A percentile compares a stretch with the other conserved stretches of the same genome.
These are phyloP conservation scores for Aptenodytes forsteri DNA, from an alignment of 2,113 vertebrate species.

Conservation along the genomic window DNA sequence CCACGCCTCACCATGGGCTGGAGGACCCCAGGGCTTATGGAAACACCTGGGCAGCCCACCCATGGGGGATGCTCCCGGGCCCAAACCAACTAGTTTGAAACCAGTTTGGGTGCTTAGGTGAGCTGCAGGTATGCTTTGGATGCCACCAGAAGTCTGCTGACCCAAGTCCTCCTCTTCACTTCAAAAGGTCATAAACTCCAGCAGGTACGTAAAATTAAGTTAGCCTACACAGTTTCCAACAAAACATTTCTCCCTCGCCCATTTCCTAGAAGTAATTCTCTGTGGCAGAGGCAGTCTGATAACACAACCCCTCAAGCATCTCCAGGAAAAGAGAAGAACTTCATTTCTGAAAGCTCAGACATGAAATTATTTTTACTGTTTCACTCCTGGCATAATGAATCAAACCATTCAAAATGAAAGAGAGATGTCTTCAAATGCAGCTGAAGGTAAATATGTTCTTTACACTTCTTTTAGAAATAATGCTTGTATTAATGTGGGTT, in stretches of 20 bases:
- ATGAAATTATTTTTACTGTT: neutral
- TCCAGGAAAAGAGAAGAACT: neutral
- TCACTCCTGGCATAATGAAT: neutral
- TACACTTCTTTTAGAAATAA: neutral
- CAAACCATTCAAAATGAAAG: neutral
- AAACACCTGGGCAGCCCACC: neutral
- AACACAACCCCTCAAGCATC: neutral
- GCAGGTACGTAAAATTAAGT: neutral
- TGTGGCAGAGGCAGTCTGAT: rapidly evolving
- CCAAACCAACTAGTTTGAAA: neutral
- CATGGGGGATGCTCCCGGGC: neutral
- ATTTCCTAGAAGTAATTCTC: neutral
- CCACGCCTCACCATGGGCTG: too few species aligned
- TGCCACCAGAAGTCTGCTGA: neutral
- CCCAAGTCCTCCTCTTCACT: neutral
- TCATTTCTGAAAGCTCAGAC: neutral
- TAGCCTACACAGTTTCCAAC: neutral
- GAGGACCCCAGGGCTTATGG: rapidly evolving
- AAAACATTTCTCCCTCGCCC: neutral
- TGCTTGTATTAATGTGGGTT: too few species aligned
- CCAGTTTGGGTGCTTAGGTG: too few species aligned
- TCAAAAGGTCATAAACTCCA: neutral
- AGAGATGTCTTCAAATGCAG: neutral
- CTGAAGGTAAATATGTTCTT: neutral
- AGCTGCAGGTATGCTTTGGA: neutral